A percentile compares a stretch with the other conserved stretches of the same genome.
Evolutionary conservation across 1,140 invertebrate species (phyloP).

Genomic region (Orius insidiosus): DNA sequence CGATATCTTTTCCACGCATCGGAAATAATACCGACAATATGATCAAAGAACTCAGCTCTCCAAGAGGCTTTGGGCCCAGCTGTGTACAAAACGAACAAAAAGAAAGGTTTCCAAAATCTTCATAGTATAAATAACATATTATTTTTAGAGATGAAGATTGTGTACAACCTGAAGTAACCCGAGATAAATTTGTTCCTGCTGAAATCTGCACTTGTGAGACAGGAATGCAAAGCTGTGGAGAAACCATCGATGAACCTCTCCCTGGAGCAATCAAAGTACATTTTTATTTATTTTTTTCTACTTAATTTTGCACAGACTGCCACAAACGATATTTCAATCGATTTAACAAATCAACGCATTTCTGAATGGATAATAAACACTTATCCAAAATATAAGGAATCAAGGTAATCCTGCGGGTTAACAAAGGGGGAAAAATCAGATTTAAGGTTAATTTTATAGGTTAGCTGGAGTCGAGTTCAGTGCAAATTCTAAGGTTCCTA

Average conservation of each 20-base stretch:
- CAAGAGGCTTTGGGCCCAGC: too few species aligned
- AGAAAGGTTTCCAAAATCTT: not conserved
- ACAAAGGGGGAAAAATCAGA: not conserved
- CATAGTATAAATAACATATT: not conserved
- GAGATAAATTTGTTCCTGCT: not conserved
- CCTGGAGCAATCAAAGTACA: constrained; percentile 17
- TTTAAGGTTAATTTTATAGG: constrained; percentile 1
- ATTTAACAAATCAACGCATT: constrained; percentile 19
- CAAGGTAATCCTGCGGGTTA: constrained; percentile 2
- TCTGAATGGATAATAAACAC: constrained; percentile 22
- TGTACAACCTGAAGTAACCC: not conserved
- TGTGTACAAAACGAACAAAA: too few species aligned
- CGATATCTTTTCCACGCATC: constrained; percentile 5
- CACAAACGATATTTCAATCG: constrained; percentile 18
- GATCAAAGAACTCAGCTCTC: too few species aligned
- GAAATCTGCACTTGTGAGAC: constrained; percentile 18
- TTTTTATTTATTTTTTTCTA: constrained; percentile 8
- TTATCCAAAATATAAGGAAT: constrained; percentile 12
- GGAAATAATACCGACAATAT: too few species aligned
- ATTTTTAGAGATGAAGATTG: constrained; percentile 7
- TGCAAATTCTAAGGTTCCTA: not conserved
- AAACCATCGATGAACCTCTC: constrained; percentile 13
- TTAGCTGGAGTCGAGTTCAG: constrained; percentile 16
- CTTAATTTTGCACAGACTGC: constrained; percentile 14
- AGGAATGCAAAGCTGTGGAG: constrained; percentile 19